Evolutionary conservation across 2,888 invertebrate species (phyloP), one percentile per base, ranked within the genome.

Genomic region (Mythimna pallens): DNA sequence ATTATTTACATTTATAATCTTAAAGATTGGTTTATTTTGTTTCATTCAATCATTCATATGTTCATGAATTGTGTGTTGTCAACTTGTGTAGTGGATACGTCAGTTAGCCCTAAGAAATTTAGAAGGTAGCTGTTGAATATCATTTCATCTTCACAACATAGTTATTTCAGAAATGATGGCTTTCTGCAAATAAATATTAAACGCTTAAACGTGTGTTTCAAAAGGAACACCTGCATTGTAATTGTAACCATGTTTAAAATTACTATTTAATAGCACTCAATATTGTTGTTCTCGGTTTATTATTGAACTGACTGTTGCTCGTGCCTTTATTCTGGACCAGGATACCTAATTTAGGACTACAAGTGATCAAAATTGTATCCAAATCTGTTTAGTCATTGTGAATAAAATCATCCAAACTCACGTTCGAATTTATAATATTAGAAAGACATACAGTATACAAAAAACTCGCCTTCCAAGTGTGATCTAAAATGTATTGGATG

Each of bases 401-500:
- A 62, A 34, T 34, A 22, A 59, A 47, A 47, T 43, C 34, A 47
- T 47, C 3, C 7, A 30, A 30, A 34, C 8, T 14, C n/a, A 34
- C 4, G 17, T 55, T 62, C 64, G 55, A n/a, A 74, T 25, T 17
- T 36, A 55, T 25, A n/a, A 55, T n/a, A 71, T 58, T 12, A 50
- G 30, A 20, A 58, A 20, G 40, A 52, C 34, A 40, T 22, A 43
- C 20, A 73, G 73, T 62, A 43, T 22, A 22, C 30, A 62, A 34
- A 62, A 22, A 54, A 62, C 30, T 73, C 54, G 34, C 5, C 30
- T 47, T 66, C 52, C 25, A 66, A 66, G 58, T 69, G 71, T 70
- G 76, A 75, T 70, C 66, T 76, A 68, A 66, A 81, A 78, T 63
- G 43, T 74, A 81, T 81, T 81, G 83, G 81, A 81, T 83, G 57